These are phyloP conservation scores for Zelleria hepariella DNA, from an alignment of 2,888 invertebrate species.

Conservation along the genomic window DNA sequence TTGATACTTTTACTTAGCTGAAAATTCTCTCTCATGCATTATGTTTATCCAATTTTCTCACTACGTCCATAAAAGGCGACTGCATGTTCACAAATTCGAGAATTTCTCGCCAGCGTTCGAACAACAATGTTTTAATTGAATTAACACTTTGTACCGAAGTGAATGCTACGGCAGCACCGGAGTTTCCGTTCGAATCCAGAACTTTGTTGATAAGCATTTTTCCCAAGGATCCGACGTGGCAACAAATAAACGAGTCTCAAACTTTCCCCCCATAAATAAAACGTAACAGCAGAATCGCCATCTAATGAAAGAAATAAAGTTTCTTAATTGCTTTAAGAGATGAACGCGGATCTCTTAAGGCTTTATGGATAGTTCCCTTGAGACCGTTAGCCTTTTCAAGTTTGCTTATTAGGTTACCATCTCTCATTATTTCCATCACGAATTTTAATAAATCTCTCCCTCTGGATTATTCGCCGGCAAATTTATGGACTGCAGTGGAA, in stretches of 20 bases:
- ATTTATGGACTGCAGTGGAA: background rate
- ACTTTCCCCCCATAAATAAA: conserved; percentile 36
- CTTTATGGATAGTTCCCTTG: conserved; percentile 7
- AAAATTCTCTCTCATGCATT: background rate
- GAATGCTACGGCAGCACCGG: conserved; percentile 17
- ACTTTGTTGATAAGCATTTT: conserved; percentile 17
- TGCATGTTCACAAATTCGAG: background rate
- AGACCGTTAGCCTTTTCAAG: conserved; percentile 23
- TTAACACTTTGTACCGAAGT: conserved; percentile 36
- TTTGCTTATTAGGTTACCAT: background rate
- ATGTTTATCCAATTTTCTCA: background rate
- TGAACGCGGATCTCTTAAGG: conserved; percentile 22
- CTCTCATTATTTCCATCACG: conserved; percentile 1
- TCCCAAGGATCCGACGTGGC: conserved; percentile 14
- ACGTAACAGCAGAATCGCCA: conserved; percentile 30
- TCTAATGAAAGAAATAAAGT: conserved; percentile 49
- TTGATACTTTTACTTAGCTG: background rate
- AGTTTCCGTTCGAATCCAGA: conserved; percentile 8
- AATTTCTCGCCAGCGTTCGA: conserved; percentile 6
- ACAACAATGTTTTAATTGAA: conserved; percentile 37
- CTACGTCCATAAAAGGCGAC: background rate
- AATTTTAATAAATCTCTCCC: background rate
- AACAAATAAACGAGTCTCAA: conserved; percentile 21
- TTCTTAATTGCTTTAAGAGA: conserved; percentile 44
- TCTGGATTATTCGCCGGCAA: background rate